A percentile compares a stretch with the other conserved stretches of the same genome.
phyloP scores from a whole-genome alignment of 2,113 vertebrate genomes.

The Neotragus moschatus region DNA sequence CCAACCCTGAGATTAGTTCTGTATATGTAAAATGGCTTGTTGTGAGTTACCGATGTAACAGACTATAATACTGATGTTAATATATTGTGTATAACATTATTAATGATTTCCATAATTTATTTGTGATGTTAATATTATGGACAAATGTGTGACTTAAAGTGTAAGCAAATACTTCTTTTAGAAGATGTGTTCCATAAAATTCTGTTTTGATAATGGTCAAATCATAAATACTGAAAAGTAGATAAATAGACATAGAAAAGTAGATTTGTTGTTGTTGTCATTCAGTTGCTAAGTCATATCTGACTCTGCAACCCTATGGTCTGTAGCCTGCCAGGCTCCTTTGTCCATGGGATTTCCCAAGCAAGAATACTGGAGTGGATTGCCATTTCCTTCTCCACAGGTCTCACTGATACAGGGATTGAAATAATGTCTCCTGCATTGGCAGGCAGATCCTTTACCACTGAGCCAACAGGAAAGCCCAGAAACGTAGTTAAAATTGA shows the following conservation, averaged over 20 bases:
- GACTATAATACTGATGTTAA: not conserved
- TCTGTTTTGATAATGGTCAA: not conserved
- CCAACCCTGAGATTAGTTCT: not conserved
- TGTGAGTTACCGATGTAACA: not conserved
- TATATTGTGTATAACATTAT: not conserved
- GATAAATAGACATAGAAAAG: not conserved
- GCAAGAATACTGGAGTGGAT: not conserved
- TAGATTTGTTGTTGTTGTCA: not conserved
- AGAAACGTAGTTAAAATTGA: not conserved
- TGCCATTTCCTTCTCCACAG: not conserved
- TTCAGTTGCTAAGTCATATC: not conserved
- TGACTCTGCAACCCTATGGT: not conserved
- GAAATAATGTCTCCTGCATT: not conserved
- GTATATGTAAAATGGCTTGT: not conserved
- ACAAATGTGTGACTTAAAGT: not conserved
- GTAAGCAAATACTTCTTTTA: not conserved
- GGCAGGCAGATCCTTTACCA: not conserved
- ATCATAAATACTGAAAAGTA: not conserved
- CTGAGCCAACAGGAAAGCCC: not conserved
- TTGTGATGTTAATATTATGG: not conserved
- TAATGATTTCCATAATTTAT: not conserved
- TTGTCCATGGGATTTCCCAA: not conserved
- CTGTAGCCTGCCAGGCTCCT: not conserved
- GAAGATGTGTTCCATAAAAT: not conserved
- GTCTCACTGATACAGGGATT: not conserved